These are phyloP conservation scores for Nemoura dubitans DNA, from an alignment of 2,888 invertebrate species.

Conservation along the genomic window DNA sequence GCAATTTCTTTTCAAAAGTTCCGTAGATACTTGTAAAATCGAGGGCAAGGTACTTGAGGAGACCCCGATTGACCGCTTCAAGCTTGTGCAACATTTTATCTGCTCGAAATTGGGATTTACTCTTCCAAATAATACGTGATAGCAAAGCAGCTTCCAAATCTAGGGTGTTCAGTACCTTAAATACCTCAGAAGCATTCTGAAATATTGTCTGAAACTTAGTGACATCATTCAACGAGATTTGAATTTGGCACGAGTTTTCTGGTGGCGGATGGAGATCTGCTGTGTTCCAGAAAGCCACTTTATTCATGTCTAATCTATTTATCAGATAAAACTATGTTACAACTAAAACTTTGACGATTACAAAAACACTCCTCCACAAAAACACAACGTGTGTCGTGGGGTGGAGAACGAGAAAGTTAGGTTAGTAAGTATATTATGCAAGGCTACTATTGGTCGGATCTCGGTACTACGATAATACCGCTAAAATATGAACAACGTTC, in stretches of 20 bases:
- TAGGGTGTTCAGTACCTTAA: neutral
- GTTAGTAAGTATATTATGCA: too few species aligned
- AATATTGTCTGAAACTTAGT: neutral
- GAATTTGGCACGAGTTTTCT: neutral
- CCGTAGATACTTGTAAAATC: constrained; percentile 18
- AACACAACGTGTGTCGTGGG: too few species aligned
- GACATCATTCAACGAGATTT: neutral
- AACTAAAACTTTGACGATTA: too few species aligned
- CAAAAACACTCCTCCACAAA: too few species aligned
- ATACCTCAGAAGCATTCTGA: neutral
- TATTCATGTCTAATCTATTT: neutral
- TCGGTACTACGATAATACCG: too few species aligned
- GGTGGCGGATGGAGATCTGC: constrained; percentile 4
- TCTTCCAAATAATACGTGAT: constrained; percentile 14
- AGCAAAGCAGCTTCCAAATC: constrained; percentile 25
- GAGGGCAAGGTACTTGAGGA: constrained; percentile 3
- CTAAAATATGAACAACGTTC: too few species aligned
- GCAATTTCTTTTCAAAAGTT: neutral
- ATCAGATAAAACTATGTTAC: neutral
- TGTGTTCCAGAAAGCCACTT: constrained; percentile 33
- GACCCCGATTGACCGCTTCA: constrained; percentile 7
- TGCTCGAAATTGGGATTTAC: neutral
- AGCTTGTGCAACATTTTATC: constrained; percentile 16
- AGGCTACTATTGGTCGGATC: too few species aligned
- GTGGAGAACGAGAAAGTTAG: too few species aligned